Conservation (phyloP, 1,140 invertebrate genomes). For the Drosophila paulistorum region DNA sequence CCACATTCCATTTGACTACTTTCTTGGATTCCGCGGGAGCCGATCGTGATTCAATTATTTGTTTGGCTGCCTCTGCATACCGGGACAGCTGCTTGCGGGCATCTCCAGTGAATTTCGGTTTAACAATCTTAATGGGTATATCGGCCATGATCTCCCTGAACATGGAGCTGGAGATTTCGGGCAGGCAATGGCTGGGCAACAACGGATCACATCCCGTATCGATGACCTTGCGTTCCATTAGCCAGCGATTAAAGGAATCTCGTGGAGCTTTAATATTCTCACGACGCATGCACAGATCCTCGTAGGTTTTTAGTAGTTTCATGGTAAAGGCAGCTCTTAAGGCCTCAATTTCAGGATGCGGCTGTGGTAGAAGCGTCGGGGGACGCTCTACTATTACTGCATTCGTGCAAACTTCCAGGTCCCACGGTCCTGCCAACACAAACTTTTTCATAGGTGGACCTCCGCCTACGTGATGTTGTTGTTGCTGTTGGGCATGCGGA, state of each 20-base stretch:
- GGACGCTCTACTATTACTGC: conserved; percentile 95
- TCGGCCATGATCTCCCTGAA: conserved; percentile 99
- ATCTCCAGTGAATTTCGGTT: conserved; percentile 97
- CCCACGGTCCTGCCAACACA: conserved; percentile 95
- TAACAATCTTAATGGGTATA: conserved; percentile 97
- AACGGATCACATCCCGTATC: conserved; percentile 94
- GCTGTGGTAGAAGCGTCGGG: conserved; percentile 92
- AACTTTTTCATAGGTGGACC: conserved; percentile 91
- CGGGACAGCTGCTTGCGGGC: conserved; percentile 97
- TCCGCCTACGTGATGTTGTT: conserved; percentile 56
- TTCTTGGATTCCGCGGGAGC: conserved; percentile 97
- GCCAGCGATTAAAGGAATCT: conserved; percentile 98
- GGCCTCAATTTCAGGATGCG: conserved; percentile 95
- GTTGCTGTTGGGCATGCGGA: conserved; percentile 44
- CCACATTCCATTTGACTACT: conserved; percentile 99
- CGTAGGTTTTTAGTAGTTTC: conserved; percentile 95
- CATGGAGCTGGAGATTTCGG: conserved; percentile 97
- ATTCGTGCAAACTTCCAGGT: conserved; percentile 96
- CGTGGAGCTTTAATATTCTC: conserved; percentile 97
- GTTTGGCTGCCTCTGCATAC: conserved; percentile 98
- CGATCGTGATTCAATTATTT: conserved; percentile 96
- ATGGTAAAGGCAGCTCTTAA: conserved; percentile 90
- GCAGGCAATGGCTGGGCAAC: conserved; percentile 94
- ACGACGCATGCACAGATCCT: conserved; percentile 96
- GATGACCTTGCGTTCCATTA: conserved; percentile 97